phyloP scores from a whole-genome alignment of 2,797 vertebrate genomes.

The Leucoraja ocellata region DNA sequence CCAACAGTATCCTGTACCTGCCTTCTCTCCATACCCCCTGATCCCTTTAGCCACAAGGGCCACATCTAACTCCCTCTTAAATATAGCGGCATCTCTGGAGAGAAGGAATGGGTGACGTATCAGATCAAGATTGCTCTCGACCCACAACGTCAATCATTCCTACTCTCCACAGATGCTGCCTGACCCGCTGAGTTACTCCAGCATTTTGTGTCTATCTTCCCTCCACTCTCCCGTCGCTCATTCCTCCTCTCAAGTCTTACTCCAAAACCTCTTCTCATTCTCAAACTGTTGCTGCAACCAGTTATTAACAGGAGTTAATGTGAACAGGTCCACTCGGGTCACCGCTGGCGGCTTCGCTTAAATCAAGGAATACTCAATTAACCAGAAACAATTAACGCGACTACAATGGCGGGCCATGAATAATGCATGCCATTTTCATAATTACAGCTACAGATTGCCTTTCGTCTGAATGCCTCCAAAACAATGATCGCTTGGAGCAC shows the following conservation, averaged over 20 bases:
- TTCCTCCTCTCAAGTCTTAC: background rate
- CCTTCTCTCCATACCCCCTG: too few relatives aligned
- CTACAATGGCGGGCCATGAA: constrained; percentile 20
- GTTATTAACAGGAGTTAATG: constrained; percentile 15
- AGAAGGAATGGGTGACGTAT: too few relatives aligned
- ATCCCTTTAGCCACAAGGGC: too few relatives aligned
- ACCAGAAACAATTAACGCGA: constrained; percentile 14
- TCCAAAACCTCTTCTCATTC: background rate
- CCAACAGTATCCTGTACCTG: too few relatives aligned
- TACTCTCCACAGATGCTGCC: too few relatives aligned
- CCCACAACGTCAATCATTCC: too few relatives aligned
- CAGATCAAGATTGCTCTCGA: too few relatives aligned
- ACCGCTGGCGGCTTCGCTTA: background rate
- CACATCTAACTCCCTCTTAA: too few relatives aligned
- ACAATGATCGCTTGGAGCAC: background rate
- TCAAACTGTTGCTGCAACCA: background rate
- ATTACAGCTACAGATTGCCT: constrained; percentile 29
- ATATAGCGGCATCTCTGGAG: too few relatives aligned
- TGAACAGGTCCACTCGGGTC: background rate
- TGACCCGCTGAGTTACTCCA: too few relatives aligned
- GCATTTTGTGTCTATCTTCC: too few relatives aligned
- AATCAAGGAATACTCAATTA: constrained; percentile 30
- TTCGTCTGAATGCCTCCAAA: constrained; percentile 22
- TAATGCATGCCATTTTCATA: constrained; percentile 38
- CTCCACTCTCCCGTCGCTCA: too few relatives aligned